phyloP scores from a whole-genome alignment of 2,797 vertebrate species.

The Amblyraja radiata region DNA sequence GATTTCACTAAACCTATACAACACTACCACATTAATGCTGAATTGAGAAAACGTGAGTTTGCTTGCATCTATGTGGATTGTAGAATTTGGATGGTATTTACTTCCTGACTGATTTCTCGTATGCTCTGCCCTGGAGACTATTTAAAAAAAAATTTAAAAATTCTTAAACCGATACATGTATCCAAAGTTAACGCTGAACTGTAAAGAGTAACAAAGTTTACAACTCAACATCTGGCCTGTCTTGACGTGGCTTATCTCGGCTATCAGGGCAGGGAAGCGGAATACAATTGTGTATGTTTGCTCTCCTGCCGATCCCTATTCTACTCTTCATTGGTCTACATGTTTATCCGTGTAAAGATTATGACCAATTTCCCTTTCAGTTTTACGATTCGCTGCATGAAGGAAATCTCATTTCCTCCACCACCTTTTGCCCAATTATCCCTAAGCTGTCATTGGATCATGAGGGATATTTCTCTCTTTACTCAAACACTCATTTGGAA shows the following conservation, averaged over 20 bases:
- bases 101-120: not conserved
- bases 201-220: not conserved
- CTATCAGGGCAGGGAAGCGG: too few relatives aligned
- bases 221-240: not conserved
- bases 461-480: not conserved
- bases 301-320: too few relatives aligned
- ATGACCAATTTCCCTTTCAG: too few relatives aligned
- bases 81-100: not conserved
- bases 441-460: too few relatives aligned
- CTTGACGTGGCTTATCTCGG: too few relatives aligned
- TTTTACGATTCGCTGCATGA: too few relatives aligned
- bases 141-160: not conserved
- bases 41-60: not conserved
- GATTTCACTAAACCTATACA: not conserved
- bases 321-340: too few relatives aligned
- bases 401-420: too few relatives aligned
- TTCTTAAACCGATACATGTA: not conserved
- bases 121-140: not conserved
- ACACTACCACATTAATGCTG: not conserved
- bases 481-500: not conserved
- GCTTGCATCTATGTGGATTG: not conserved
- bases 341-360: too few relatives aligned
- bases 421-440: too few relatives aligned
- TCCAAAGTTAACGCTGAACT: not conserved
- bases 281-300: too few relatives aligned